Conservation (phyloP, 2,888 invertebrate species). For the Drosophila basisetae region DNA sequence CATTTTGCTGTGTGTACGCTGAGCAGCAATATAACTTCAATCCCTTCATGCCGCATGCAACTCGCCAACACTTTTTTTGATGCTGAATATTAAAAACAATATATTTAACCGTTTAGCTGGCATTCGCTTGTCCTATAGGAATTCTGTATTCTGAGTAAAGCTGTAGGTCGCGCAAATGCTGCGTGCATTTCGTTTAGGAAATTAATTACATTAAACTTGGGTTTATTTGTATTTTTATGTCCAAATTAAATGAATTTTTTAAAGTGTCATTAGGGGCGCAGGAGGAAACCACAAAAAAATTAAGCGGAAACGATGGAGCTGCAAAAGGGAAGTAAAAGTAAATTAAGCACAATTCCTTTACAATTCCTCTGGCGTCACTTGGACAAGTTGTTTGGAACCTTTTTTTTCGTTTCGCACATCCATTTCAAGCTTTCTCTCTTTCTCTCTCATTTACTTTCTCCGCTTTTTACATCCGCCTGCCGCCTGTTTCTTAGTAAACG, state of each 20-base stretch:
- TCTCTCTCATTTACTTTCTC: constrained; percentile 2
- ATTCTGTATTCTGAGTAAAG: background rate
- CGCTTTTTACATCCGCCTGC: constrained; percentile 40
- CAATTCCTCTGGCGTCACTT: constrained; percentile 70
- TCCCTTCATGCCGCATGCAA: background rate
- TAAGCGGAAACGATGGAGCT: constrained; percentile 20
- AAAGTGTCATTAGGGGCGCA: constrained; percentile 67
- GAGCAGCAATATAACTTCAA: constrained; percentile 17
- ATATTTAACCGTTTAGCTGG: constrained; percentile 44
- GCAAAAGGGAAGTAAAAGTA: constrained; percentile 58
- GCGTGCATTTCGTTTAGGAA: constrained; percentile 39
- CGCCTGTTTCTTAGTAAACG: constrained; percentile 69
- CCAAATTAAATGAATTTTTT: constrained; percentile 51
- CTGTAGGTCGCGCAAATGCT: constrained; percentile 1
- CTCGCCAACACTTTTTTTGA: background rate
- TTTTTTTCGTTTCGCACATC: constrained; percentile 19
- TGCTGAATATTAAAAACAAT: constrained; percentile 48
- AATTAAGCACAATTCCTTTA: constrained; percentile 71
- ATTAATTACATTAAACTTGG: constrained; percentile 56
- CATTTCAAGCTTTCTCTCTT: constrained; percentile 1
- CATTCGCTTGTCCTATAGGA: background rate
- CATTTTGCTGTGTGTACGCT: constrained; percentile 34
- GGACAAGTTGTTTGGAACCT: constrained; percentile 47
- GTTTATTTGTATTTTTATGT: constrained; percentile 54
- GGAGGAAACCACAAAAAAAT: constrained; percentile 30